Percentiles rank a stretch among this genome's conserved stretches.
phyloP scores from a whole-genome alignment of 2,113 vertebrate species.

The Brachypteracias leptosomus region DNA sequence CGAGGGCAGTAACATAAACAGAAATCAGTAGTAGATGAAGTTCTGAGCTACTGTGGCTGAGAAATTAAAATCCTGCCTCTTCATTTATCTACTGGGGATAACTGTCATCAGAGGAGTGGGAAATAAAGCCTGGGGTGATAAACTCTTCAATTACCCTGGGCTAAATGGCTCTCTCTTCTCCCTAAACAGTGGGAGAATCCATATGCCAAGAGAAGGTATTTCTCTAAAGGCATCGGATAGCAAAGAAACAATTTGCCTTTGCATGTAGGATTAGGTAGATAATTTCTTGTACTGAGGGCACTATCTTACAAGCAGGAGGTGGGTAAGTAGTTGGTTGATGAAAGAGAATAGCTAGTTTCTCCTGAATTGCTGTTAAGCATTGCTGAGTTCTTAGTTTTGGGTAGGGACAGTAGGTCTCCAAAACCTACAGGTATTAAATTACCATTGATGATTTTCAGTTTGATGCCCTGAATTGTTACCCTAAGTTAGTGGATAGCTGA shows the following conservation, averaged over 20 bases:
- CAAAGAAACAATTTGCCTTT: not conserved
- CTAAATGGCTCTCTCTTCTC: not conserved
- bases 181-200: not conserved
- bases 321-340: not conserved
- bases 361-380: not conserved
- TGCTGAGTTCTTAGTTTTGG: not conserved
- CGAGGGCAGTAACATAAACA: not conserved
- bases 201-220: not conserved
- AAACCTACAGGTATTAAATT: not conserved
- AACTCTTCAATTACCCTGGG: not conserved
- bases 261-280: not conserved
- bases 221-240: not conserved
- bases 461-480: not conserved
- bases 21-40: not conserved
- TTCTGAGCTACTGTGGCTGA: not conserved
- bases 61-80: not conserved
- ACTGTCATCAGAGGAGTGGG: not conserved
- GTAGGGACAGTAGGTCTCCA: not conserved
- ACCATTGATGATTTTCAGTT: not conserved
- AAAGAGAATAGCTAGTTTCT: not conserved
- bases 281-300: not conserved
- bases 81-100: not conserved
- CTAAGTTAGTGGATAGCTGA: not conserved
- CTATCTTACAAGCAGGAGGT: not conserved
- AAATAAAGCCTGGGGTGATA: not conserved